Evolutionary conservation across 2,888 invertebrate genomes (phyloP).

Genomic region (Stenichneumon culpator): DNA sequence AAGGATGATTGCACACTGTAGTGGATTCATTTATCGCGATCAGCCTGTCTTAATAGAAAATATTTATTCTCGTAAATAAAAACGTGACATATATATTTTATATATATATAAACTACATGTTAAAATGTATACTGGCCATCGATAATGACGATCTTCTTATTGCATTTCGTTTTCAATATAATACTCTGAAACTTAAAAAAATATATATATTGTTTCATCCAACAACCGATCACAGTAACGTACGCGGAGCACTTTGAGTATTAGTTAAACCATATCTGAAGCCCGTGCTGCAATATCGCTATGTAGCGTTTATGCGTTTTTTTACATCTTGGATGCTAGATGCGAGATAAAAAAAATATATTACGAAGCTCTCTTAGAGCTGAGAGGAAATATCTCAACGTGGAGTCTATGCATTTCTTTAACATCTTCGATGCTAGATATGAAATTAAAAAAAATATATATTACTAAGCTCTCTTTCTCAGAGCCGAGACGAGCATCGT

Average conservation of each 20-base stretch:
- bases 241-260: neutral
- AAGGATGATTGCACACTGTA: conserved; percentile 32
- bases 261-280: neutral
- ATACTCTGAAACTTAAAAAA: conserved; percentile 35
- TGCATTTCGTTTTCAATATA: neutral
- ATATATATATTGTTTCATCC: neutral
- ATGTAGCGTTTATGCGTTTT: too few species aligned
- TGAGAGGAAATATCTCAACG: neutral
- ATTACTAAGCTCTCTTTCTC: too few species aligned
- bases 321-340: too few species aligned
- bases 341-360: too few species aligned
- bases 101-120: neutral
- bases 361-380: neutral
- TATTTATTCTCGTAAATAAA: conserved; percentile 56
- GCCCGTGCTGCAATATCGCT: neutral
- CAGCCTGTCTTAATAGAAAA: conserved; percentile 16
- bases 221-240: conserved; percentile 48
- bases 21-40: conserved; percentile 1
- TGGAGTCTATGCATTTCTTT: too few species aligned
- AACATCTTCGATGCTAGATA: too few species aligned
- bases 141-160: conserved; percentile 39
- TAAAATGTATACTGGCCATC: conserved; percentile 43
- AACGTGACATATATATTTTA: conserved; percentile 12
- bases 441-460: too few species aligned
- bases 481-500: too few species aligned